Conservation (phyloP, 2,113 vertebrate species). For the Myotis yumanensis region DNA sequence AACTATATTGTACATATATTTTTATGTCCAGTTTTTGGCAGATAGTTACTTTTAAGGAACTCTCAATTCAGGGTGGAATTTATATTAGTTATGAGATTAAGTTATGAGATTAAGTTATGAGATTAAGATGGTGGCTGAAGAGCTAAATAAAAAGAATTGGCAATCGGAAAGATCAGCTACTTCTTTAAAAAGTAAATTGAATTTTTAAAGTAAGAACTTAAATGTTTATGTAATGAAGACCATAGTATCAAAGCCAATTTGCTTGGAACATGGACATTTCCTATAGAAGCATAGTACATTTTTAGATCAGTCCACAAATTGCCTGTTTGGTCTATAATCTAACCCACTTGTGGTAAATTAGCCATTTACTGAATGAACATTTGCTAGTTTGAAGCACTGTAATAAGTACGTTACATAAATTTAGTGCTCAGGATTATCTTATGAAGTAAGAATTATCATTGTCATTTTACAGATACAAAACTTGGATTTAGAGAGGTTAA, state of each 20-base stretch:
- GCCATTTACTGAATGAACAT: background rate
- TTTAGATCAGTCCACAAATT: slow-evolving; percentile 6
- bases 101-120: no score
- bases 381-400: background rate
- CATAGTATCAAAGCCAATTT: background rate
- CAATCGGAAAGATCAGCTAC: background rate
- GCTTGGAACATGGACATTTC: background rate
- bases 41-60: background rate
- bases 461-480: background rate
- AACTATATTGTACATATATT: background rate
- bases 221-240: slow-evolving; percentile 28
- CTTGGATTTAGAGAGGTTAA: background rate
- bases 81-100: slow-evolving; percentile 32
- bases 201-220: slow-evolving; percentile 14
- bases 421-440: background rate
- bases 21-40: background rate
- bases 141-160: background rate
- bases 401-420: background rate
- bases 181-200: slow-evolving; percentile 13
- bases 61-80: background rate
- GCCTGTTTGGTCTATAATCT: background rate
- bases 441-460: background rate
- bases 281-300: background rate
- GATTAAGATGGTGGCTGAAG: slow-evolving; percentile 1
- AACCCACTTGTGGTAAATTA: background rate